phyloP scores from a whole-genome alignment of 2,113 vertebrate species.

The Polyodon spathula region DNA sequence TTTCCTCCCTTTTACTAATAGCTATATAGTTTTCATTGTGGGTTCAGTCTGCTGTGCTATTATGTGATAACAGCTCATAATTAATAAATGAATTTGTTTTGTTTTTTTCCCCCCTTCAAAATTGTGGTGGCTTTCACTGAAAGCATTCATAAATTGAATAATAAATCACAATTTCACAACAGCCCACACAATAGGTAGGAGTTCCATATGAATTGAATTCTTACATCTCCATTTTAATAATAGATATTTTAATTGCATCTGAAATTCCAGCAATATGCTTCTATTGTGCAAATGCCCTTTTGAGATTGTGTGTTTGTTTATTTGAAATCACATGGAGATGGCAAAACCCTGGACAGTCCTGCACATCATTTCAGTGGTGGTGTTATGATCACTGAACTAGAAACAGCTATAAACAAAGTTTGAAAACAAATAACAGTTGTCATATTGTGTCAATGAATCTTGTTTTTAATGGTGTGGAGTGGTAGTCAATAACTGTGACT shows the following conservation, averaged over 20 bases:
- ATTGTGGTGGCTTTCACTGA: conserved; percentile 19
- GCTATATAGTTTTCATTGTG: background rate
- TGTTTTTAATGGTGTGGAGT: conserved; percentile 3
- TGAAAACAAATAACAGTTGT: conserved; percentile 1
- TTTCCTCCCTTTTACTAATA: conserved; percentile 13
- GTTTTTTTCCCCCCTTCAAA: conserved; percentile 1
- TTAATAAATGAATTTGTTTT: background rate
- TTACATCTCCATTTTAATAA: conserved; percentile 9
- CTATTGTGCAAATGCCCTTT: conserved; percentile 7
- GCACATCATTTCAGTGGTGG: conserved; percentile 8
- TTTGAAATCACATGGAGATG: background rate
- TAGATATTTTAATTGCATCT: conserved; percentile 4
- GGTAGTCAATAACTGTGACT: too few species aligned
- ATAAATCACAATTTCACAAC: conserved; percentile 12
- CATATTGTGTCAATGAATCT: background rate
- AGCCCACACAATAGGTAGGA: too few species aligned
- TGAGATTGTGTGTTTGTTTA: conserved; percentile 11
- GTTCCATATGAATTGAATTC: too few species aligned
- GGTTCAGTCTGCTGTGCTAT: background rate
- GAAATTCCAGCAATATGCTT: background rate
- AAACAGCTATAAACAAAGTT: background rate
- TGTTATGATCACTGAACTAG: conserved; percentile 2
- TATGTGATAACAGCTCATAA: background rate
- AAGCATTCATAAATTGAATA: conserved; percentile 16
- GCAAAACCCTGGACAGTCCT: background rate